These are phyloP conservation scores for Sebastes melanostomus DNA, from an alignment of 2,797 vertebrate genomes.

Conservation along the genomic window DNA sequence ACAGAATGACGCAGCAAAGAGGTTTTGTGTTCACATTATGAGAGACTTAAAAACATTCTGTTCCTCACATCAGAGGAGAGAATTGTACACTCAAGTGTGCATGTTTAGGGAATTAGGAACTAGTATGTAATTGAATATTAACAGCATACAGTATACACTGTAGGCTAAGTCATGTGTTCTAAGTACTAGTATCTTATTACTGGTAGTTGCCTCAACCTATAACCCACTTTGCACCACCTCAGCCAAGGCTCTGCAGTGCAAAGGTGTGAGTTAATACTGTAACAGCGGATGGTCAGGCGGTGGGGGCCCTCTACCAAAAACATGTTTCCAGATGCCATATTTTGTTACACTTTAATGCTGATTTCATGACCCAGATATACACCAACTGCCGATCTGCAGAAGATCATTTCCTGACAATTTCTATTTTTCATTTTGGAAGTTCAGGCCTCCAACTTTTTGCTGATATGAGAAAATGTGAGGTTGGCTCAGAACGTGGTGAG, in stretches of 20 bases:
- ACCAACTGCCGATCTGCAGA: slow-evolving; percentile 1
- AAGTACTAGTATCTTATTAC: not conserved
- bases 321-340: not conserved
- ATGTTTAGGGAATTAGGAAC: not conserved
- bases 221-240: not conserved
- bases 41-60: not conserved
- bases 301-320: not conserved
- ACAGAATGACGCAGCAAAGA: not conserved
- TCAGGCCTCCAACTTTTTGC: slow-evolving; percentile 2
- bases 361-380: slow-evolving; percentile 39
- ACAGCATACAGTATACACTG: not conserved
- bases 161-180: not conserved
- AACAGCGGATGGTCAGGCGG: slow-evolving; percentile 2
- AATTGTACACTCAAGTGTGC: not conserved
- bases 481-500: not conserved
- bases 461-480: not conserved
- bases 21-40: not conserved
- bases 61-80: not conserved
- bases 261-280: not conserved
- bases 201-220: not conserved
- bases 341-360: slow-evolving; percentile 16
- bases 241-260: not conserved
- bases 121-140: not conserved
- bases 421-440: slow-evolving; percentile 1
- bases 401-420: slow-evolving; percentile 18